A percentile compares a stretch with the other conserved stretches of the same genome.
Evolutionary conservation across 2,113 vertebrate genomes (phyloP).

Genomic region (Takifugu flavidus): DNA sequence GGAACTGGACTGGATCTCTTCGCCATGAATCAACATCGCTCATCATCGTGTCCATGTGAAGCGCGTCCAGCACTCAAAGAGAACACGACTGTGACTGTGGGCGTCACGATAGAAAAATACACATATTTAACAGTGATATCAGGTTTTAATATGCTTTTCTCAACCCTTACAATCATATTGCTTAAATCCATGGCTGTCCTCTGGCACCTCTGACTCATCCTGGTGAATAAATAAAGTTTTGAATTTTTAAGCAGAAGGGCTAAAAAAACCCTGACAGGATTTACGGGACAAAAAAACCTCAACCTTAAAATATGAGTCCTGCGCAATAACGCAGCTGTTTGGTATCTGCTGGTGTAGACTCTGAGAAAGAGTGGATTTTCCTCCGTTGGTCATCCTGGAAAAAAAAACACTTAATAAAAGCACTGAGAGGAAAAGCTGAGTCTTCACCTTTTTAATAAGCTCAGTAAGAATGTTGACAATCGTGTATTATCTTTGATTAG

Average conservation of each 20-base stretch:
- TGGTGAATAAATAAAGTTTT: conserved; percentile 46
- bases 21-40: conserved; percentile 73
- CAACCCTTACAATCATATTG: conserved; percentile 86
- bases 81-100: neutral
- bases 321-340: conserved; percentile 83
- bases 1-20: conserved; percentile 56
- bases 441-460: neutral
- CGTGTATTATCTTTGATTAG: no score
- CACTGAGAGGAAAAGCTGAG: no score
- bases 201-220: conserved; percentile 82
- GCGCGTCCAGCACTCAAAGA: conserved; percentile 82
- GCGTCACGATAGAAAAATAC: no score
- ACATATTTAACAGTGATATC: no score
- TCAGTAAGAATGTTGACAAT: no score
- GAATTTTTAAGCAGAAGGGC: neutral
- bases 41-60: conserved; percentile 91
- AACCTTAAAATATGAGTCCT: conserved; percentile 96
- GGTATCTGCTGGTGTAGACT: conserved; percentile 79
- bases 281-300: no score
- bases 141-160: neutral
- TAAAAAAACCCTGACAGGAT: neutral
- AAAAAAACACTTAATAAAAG: neutral
- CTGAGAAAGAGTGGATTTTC: conserved; percentile 86
- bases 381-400: conserved; percentile 89
- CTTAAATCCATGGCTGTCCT: conserved; percentile 86